Evolutionary conservation across 1,140 invertebrate genomes (phyloP).

Genomic region (Papilio glaucus): DNA sequence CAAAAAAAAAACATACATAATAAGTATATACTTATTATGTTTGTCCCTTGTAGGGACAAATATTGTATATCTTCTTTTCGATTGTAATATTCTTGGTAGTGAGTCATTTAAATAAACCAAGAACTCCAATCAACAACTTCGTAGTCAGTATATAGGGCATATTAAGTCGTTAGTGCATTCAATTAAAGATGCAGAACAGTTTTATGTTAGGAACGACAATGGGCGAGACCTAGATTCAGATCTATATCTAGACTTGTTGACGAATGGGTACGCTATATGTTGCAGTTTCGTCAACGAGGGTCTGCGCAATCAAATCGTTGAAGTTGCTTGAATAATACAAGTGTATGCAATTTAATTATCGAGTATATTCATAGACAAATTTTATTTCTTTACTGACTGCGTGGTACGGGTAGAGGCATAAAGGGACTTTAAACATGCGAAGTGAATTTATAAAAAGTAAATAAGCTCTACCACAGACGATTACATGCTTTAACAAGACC

Average conservation of each 20-base stretch:
- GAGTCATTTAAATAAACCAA: neutral
- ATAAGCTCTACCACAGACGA: too few relatives aligned
- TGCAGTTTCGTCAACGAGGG: neutral
- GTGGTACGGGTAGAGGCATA: too few relatives aligned
- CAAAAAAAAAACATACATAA: too few relatives aligned
- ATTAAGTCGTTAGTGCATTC: slow-evolving; percentile 3
- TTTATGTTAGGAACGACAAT: slow-evolving; percentile 21
- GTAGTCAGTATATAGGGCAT: neutral
- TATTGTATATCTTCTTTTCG: too few relatives aligned
- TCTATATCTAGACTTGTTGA: slow-evolving; percentile 30
- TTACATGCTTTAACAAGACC: too few relatives aligned
- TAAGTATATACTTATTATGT: too few relatives aligned
- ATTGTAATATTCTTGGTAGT: too few relatives aligned
- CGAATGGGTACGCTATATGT: neutral
- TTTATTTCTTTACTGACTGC: too few relatives aligned
- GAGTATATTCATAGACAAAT: too few relatives aligned
- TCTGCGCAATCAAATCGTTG: neutral
- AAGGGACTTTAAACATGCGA: too few relatives aligned
- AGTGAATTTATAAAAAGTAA: too few relatives aligned
- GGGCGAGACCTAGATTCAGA: slow-evolving; percentile 20
- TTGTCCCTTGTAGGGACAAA: too few relatives aligned
- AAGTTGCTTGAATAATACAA: neutral
- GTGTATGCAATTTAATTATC: neutral
- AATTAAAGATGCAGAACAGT: neutral
- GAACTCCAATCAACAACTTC: neutral